Conservation (phyloP, 2,797 vertebrate genomes). For the Eulemur rubriventer region DNA sequence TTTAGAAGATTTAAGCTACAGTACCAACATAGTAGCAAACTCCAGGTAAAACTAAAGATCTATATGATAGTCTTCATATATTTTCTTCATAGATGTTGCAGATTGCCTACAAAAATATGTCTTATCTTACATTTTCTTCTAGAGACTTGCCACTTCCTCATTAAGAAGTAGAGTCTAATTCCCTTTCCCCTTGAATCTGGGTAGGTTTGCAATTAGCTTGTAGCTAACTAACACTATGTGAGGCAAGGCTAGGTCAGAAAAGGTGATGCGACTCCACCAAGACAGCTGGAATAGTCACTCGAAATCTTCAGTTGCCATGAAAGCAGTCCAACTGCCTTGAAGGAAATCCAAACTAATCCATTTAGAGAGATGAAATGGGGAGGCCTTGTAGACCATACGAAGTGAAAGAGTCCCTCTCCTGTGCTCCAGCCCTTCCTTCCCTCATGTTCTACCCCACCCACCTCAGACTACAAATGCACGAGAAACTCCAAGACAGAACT, state of each 20-base stretch:
- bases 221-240: neutral
- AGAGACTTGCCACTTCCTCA: neutral
- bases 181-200: neutral
- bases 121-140: conserved; percentile 31
- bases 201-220: neutral
- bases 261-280: neutral
- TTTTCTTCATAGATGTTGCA: conserved; percentile 22
- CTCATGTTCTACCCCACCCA: neutral
- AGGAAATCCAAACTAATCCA: conserved; percentile 28
- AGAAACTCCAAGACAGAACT: neutral
- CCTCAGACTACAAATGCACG: neutral
- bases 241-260: neutral
- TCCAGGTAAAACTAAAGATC: conserved; percentile 36
- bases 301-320: neutral
- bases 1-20: conserved; percentile 37
- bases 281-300: neutral
- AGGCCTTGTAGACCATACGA: neutral
- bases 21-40: neutral
- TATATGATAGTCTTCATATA: neutral
- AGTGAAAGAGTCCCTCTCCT: neutral
- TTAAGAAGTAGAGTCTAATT: neutral
- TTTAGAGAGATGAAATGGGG: neutral
- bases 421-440: neutral
- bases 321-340: neutral
- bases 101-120: conserved; percentile 33